phyloP scores from a whole-genome alignment of 2,888 invertebrate species.

The Drosophila diplacantha region DNA sequence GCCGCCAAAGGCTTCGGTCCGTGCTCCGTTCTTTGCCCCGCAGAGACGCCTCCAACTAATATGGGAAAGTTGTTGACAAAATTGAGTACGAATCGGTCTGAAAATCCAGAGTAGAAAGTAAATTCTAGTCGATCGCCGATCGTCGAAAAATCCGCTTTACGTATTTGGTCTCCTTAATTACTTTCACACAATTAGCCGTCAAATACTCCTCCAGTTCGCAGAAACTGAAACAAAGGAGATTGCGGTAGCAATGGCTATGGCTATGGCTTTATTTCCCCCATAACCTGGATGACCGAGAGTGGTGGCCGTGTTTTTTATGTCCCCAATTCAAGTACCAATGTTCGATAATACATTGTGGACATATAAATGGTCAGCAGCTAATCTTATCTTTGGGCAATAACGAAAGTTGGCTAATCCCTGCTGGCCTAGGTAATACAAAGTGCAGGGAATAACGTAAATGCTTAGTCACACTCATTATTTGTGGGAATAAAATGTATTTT shows the following conservation, averaged over 20 bases:
- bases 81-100: slow-evolving; percentile 43
- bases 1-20: slow-evolving; percentile 4
- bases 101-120: slow-evolving; percentile 70
- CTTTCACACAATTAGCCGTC: slow-evolving; percentile 56
- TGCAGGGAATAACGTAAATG: neutral
- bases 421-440: neutral
- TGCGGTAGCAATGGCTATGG: slow-evolving; percentile 6
- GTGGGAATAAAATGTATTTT: neutral
- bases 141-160: slow-evolving; percentile 56
- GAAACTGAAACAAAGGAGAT: slow-evolving; percentile 3
- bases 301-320: slow-evolving; percentile 20
- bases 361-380: neutral
- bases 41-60: slow-evolving; percentile 52
- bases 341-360: slow-evolving; percentile 12
- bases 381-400: slow-evolving; percentile 21
- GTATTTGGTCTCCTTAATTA: slow-evolving; percentile 52
- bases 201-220: slow-evolving; percentile 10
- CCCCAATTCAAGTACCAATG: slow-evolving; percentile 1
- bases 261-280: slow-evolving; percentile 18
- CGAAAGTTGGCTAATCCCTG: slow-evolving; percentile 14
- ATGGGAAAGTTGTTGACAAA: slow-evolving; percentile 71
- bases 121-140: slow-evolving; percentile 51
- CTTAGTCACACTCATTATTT: neutral
- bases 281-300: slow-evolving; percentile 13
- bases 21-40: slow-evolving; percentile 48